These are phyloP conservation scores for Tinea semifulvella DNA, from an alignment of 2,888 invertebrate genomes.

Conservation along the genomic window DNA sequence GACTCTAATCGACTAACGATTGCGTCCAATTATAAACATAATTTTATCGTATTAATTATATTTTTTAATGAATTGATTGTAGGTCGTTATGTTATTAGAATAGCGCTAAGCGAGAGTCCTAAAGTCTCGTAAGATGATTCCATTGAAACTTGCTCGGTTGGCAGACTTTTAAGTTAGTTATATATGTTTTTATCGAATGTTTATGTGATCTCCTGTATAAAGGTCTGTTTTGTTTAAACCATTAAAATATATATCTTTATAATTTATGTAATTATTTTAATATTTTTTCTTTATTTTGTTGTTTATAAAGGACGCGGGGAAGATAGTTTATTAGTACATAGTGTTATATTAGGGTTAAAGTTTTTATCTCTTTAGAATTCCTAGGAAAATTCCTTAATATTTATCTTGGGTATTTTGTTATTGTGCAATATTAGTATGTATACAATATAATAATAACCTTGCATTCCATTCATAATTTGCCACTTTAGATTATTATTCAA, in stretches of 20 bases:
- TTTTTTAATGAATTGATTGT: no score
- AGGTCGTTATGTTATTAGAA: no score
- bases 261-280: not conserved
- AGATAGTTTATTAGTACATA: not conserved
- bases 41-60: no score
- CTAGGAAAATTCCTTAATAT: not conserved
- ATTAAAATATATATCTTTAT: constrained; percentile 5
- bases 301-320: no score
- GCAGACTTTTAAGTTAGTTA: not conserved
- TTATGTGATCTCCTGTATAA: constrained; percentile 9
- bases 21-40: no score
- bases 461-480: not conserved
- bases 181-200: constrained; percentile 5
- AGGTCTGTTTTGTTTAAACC: constrained; percentile 4
- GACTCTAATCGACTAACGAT: no score
- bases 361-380: not conserved
- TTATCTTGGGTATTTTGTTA: not conserved
- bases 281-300: no score
- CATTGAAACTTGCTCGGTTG: not conserved
- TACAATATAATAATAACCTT: not conserved
- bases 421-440: constrained; percentile 4
- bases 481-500: not conserved
- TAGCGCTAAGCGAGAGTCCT: no score
- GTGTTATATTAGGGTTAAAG: not conserved
- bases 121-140: no score